Percentiles rank a stretch among this genome's conserved stretches.
Conservation (phyloP, 2,888 invertebrate species). For the Xylocampa areola region DNA sequence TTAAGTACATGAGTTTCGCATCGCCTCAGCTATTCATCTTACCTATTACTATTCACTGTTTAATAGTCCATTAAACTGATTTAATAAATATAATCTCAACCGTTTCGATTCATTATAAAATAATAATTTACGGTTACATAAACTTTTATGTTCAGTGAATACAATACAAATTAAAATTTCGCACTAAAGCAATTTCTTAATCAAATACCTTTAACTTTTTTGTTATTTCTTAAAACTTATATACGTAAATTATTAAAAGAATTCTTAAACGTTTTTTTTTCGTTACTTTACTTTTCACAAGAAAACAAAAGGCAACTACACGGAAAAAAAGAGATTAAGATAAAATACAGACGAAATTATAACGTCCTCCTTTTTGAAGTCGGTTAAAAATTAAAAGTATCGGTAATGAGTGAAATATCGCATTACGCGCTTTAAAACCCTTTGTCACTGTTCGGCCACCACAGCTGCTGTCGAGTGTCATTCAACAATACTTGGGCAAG, state of each 20-base stretch:
- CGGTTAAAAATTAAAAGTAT: background rate
- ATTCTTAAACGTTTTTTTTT: slow-evolving; percentile 3
- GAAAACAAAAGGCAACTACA: no score
- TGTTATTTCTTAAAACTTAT: slow-evolving; percentile 3
- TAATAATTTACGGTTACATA: slow-evolving; percentile 2
- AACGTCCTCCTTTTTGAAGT: no score
- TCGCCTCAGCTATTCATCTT: slow-evolving; percentile 4
- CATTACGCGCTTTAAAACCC: slow-evolving; percentile 19
- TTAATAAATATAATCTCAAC: background rate
- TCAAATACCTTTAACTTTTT: slow-evolving; percentile 20
- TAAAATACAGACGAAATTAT: no score
- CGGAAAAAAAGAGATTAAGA: no score
- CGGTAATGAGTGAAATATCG: slow-evolving; percentile 16
- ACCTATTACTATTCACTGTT: slow-evolving; percentile 18
- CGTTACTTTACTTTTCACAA: no score
- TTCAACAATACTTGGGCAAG: slow-evolving; percentile 21
- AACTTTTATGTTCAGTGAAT: no score
- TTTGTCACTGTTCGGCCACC: slow-evolving; percentile 27
- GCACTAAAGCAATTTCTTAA: slow-evolving; percentile 15
- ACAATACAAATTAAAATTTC: slow-evolving; percentile 12
- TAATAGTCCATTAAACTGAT: background rate
- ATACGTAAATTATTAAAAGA: slow-evolving; percentile 6
- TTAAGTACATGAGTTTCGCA: slow-evolving; percentile 3
- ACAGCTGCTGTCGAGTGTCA: slow-evolving; percentile 39
- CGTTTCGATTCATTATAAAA: background rate